These are phyloP conservation scores for Drosophila mimica DNA, from an alignment of 2,888 invertebrate genomes.

Conservation along the genomic window DNA sequence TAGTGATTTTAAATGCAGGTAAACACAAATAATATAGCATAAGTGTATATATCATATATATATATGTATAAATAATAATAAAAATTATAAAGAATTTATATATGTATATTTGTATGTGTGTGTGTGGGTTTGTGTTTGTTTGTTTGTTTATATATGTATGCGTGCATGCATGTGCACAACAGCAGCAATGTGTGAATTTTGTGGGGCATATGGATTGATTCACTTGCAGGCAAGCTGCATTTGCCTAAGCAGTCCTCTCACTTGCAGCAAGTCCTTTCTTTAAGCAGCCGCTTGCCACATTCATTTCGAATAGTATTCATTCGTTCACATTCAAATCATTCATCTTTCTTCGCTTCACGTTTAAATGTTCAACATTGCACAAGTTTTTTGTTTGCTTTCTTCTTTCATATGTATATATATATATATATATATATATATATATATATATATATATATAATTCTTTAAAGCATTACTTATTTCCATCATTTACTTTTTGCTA, in stretches of 20 bases:
- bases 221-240: conserved; percentile 13
- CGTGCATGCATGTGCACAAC: conserved; percentile 47
- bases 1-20: conserved; percentile 67
- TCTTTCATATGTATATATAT: conserved; percentile 27
- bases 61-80: conserved; percentile 53
- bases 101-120: conserved; percentile 8
- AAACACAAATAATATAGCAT: conserved; percentile 73
- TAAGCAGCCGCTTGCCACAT: conserved; percentile 13
- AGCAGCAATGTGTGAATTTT: conserved; percentile 59
- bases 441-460: conserved; percentile 51
- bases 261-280: conserved; percentile 7
- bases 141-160: conserved; percentile 12
- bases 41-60: conserved; percentile 30
- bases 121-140: conserved; percentile 6
- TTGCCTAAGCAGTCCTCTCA: conserved; percentile 11
- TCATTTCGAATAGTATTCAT: conserved; percentile 44
- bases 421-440: conserved; percentile 48
- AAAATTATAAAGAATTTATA: conserved; percentile 43
- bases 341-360: conserved; percentile 46
- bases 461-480: conserved; percentile 67
- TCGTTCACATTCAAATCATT: conserved; percentile 7
- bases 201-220: conserved; percentile 20
- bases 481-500: conserved; percentile 51
- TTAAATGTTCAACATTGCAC: conserved; percentile 76
- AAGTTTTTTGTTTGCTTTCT: conserved; percentile 57